Conservation (phyloP, 1,140 invertebrate genomes). For the Nephila pilipes region DNA sequence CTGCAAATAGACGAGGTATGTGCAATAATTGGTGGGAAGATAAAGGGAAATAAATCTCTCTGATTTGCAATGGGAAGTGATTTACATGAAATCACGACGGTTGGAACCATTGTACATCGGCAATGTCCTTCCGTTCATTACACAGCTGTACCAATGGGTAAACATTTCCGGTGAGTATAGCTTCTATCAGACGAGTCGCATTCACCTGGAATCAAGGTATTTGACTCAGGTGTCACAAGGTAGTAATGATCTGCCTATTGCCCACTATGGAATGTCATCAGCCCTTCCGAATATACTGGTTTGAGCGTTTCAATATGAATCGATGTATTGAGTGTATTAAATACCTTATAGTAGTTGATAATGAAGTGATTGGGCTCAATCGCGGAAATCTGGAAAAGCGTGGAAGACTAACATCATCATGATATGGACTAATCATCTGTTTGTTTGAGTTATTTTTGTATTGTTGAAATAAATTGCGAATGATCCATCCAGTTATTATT, state of each 20-base stretch:
- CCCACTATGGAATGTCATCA: not conserved
- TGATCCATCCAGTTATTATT: no score
- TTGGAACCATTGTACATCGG: constrained; percentile 14
- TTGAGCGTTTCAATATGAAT: not conserved
- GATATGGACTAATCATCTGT: no score
- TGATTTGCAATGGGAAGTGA: constrained; percentile 13
- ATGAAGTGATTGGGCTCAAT: no score
- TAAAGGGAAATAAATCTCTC: constrained; percentile 20
- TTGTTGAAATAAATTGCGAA: no score
- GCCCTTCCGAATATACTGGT: not conserved
- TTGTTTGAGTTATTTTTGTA: no score
- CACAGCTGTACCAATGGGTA: not conserved
- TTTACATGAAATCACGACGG: constrained; percentile 52
- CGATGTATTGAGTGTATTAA: no score
- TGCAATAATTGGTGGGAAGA: constrained; percentile 42
- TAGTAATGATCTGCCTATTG: not conserved
- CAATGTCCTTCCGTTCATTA: constrained; percentile 15
- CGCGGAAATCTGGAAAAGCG: no score
- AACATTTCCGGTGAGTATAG: not conserved
- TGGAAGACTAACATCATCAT: no score
- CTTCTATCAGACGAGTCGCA: not conserved
- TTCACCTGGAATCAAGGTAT: constrained; percentile 23
- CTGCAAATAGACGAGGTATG: not conserved
- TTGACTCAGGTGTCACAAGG: not conserved
- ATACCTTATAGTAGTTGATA: no score